Conservation (phyloP, 2,888 invertebrate species). For the Stenodera caucasica region DNA sequence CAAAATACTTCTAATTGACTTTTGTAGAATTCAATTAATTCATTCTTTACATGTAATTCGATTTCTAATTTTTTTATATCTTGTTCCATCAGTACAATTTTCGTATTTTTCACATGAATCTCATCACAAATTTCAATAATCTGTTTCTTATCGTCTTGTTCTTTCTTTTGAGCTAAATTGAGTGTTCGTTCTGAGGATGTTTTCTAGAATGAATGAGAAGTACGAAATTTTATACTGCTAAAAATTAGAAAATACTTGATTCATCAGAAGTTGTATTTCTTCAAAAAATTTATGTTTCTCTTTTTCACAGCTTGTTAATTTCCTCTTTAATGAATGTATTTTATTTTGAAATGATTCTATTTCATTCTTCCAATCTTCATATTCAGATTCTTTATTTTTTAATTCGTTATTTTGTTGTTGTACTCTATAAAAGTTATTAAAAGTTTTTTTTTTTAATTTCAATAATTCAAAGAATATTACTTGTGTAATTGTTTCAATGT, state of each 20-base stretch:
- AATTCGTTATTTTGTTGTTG: conserved; percentile 39
- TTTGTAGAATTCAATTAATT: conserved; percentile 33
- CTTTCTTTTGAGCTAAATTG: conserved; percentile 26
- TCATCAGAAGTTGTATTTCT: conserved; percentile 8
- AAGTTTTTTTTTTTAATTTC: too few relatives aligned
- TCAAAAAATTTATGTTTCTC: conserved; percentile 26
- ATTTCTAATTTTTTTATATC: conserved; percentile 31
- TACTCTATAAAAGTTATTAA: conserved; percentile 36
- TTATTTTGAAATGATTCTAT: conserved; percentile 31
- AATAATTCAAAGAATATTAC: too few relatives aligned
- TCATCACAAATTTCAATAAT: conserved; percentile 35
- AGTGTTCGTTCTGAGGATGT: conserved; percentile 34
- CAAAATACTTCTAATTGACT: conserved; percentile 38
- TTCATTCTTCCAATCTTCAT: conserved; percentile 39
- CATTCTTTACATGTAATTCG: conserved; percentile 32
- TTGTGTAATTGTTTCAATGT: too few relatives aligned
- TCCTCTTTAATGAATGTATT: conserved; percentile 34
- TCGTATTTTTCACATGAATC: conserved; percentile 35
- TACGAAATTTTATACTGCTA: too few relatives aligned
- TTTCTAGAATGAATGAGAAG: conserved; percentile 39
- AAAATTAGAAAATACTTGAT: conserved; percentile 7
- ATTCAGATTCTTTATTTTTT: conserved; percentile 33
- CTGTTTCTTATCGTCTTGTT: conserved; percentile 32
- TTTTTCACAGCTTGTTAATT: conserved; percentile 35
- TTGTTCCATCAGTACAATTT: conserved; percentile 31